These are phyloP conservation scores for Lochmaea capreae DNA, from an alignment of 2,888 invertebrate species.

Conservation along the genomic window DNA sequence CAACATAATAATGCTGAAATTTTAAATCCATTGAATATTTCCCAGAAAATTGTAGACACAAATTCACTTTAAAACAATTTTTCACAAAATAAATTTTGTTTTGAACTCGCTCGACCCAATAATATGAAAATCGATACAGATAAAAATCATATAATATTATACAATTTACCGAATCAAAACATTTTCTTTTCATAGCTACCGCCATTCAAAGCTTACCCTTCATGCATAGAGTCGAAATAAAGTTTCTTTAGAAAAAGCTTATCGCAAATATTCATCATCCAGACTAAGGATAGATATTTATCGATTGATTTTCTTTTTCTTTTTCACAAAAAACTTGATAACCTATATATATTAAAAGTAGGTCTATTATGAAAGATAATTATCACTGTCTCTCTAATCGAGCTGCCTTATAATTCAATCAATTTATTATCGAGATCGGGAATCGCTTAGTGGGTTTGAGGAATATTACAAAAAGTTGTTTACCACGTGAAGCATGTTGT, in stretches of 20 bases:
- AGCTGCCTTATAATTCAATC: conserved; percentile 9
- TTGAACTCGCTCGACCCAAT: background rate
- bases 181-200: conserved; percentile 16
- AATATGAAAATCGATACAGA: background rate
- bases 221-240: conserved; percentile 13
- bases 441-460: background rate
- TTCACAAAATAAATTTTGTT: background rate
- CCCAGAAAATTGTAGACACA: no score
- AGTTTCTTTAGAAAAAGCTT: conserved; percentile 29
- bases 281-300: conserved; percentile 14
- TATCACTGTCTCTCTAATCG: conserved; percentile 3
- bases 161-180: conserved; percentile 16
- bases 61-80: background rate
- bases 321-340: conserved; percentile 22
- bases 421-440: background rate
- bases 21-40: no score
- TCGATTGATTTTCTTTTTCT: conserved; percentile 9
- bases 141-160: background rate
- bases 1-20: no score
- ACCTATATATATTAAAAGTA: conserved; percentile 13
- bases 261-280: conserved; percentile 30
- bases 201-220: conserved; percentile 16
- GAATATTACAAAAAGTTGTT: background rate
- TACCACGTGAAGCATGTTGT: no score
- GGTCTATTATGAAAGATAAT: conserved; percentile 11